These are phyloP conservation scores for Zeuzera pyrina DNA, from an alignment of 2,888 invertebrate species.

Conservation along the genomic window DNA sequence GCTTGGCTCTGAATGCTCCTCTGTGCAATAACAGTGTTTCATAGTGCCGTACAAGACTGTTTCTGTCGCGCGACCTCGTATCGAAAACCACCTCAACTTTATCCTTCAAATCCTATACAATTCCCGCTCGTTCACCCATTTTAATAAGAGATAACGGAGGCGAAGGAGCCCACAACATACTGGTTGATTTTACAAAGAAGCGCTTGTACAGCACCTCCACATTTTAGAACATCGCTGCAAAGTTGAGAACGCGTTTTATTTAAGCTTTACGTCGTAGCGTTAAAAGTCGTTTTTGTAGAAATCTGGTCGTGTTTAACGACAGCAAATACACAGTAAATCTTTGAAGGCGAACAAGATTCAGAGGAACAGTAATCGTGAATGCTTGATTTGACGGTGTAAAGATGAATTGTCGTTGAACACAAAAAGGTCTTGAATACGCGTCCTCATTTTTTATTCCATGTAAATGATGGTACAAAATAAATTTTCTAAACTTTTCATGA, in stretches of 20 bases:
- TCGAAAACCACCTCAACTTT: conserved; percentile 33
- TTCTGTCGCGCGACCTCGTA: conserved; percentile 62
- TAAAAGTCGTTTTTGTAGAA: conserved; percentile 37
- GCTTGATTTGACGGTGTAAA: conserved; percentile 45
- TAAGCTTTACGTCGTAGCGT: conserved; percentile 26
- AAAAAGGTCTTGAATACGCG: no score
- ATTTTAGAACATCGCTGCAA: conserved; percentile 53
- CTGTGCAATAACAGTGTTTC: conserved; percentile 66
- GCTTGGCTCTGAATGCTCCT: conserved; percentile 49
- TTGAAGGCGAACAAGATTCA: conserved; percentile 64
- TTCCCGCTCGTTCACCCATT: conserved; percentile 22
- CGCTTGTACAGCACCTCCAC: conserved; percentile 63
- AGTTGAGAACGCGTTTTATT: conserved; percentile 30
- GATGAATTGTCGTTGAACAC: conserved; percentile 8
- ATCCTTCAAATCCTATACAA: conserved; percentile 23
- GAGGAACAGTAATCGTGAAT: conserved; percentile 44
- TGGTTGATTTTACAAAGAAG: conserved; percentile 59
- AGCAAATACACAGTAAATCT: conserved; percentile 29
- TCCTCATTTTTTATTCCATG: no score
- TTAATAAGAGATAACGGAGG: conserved; percentile 24
- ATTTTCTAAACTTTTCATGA: no score
- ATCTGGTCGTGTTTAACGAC: conserved; percentile 19
- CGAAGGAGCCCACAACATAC: conserved; percentile 37
- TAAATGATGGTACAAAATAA: no score
- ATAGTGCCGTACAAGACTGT: conserved; percentile 59